Evolutionary conservation across 1,140 invertebrate genomes (phyloP), one percentile per base, ranked within the genome.

Genomic region (Heliconius eleuchia): DNA sequence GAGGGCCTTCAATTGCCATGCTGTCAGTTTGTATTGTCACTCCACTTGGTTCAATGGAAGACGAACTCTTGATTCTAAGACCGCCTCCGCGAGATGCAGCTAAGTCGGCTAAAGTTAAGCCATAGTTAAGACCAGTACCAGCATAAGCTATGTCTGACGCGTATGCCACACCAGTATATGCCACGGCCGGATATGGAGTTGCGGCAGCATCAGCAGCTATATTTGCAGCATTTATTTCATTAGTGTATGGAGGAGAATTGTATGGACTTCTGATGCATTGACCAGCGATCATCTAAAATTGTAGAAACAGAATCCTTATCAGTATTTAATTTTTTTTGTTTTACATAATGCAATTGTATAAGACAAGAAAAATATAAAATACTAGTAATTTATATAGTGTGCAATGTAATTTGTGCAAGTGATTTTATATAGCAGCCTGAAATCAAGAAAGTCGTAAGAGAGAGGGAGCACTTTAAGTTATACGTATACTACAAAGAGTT

Each of bases 1-100:
- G 42, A 3, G 86, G 80, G 2, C 87, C 87, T 78, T 87, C 87
- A 42, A 87, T 80, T 8, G 74, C 71, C n/a, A 80, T 78, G 23
- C 84, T 84, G 4, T 86, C 84, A 3, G 86, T 85, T 23, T 82
- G 60, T 1, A 88, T 80, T 11, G 79, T 77, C 5, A 88, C 60
- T 27, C 86, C 87, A n/a, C 42, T 79, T 13, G 85, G 84, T 19
- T 78, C 55, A 19, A 85, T 72, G 19, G 84, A 75, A 9, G 83
- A 84, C 13, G 57, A 73, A 60, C 81, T 86, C 5, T 79, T 76
- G 11, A 85, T 76, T 18, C 77, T 34, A 55, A 85, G 77, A 13
- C 81, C 83, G 19, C 79, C 78, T 16, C 81, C 81, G 19, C 80
- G 78, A 30, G 71, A 76, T 52, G 66, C 71, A 70, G 50, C 73